Percentiles rank a stretch among this genome's conserved stretches.
phyloP scores from a whole-genome alignment of 2,888 invertebrate genomes.

The Tenthredo livida region DNA sequence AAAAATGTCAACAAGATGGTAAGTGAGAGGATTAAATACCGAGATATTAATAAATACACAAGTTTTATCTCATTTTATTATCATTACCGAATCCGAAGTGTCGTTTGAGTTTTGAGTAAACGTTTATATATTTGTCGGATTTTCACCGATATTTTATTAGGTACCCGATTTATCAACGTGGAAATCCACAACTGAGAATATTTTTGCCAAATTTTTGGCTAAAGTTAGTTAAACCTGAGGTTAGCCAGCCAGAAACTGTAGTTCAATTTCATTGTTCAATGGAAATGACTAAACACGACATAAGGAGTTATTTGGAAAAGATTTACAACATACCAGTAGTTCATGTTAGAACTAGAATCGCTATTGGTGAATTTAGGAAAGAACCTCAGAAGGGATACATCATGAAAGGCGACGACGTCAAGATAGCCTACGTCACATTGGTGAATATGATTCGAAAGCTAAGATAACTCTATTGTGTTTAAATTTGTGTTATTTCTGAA shows the following conservation, averaged over 20 bases:
- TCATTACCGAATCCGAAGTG: not conserved
- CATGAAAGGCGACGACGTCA: conserved; percentile 90
- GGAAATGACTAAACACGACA: conserved; percentile 95
- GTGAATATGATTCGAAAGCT: conserved; percentile 79
- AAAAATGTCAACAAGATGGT: conserved; percentile 70
- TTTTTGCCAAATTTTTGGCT: conserved; percentile 99
- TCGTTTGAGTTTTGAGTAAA: not conserved
- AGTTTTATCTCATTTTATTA: not conserved
- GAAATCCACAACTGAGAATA: conserved; percentile 95
- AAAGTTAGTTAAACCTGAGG: conserved; percentile 88
- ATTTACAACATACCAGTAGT: conserved; percentile 93
- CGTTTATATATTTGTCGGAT: not conserved
- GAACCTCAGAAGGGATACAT: conserved; percentile 84
- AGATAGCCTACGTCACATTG: conserved; percentile 89
- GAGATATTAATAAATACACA: not conserved
- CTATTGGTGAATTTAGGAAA: conserved; percentile 84
- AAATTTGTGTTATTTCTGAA: not conserved
- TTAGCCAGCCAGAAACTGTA: conserved; percentile 87
- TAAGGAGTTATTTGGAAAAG: conserved; percentile 96
- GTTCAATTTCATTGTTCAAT: conserved; percentile 95
- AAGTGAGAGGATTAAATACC: conserved; percentile 26
- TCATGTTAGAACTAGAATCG: conserved; percentile 88
- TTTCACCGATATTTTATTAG: conserved; percentile 76
- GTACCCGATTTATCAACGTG: conserved; percentile 95
- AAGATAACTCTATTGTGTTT: not conserved